phyloP scores from a whole-genome alignment of 2,797 vertebrate genomes.

The Leucoraja ocellata region DNA sequence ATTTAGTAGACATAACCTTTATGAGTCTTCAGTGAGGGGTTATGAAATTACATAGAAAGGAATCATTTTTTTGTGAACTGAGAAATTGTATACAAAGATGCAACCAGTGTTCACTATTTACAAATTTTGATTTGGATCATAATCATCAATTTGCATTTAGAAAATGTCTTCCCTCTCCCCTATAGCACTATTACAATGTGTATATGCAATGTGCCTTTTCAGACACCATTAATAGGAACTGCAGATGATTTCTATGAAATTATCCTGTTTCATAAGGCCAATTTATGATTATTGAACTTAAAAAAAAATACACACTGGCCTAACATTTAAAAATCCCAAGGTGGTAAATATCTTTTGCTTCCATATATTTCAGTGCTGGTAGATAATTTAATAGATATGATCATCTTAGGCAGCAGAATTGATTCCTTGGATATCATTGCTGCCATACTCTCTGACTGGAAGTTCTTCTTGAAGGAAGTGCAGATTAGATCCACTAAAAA shows the following conservation, averaged over 20 bases:
- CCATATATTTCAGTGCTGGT: neutral
- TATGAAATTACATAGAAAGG: neutral
- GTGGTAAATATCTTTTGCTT: neutral
- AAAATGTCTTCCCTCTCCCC: neutral
- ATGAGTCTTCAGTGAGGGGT: neutral
- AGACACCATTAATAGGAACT: neutral
- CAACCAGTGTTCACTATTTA: neutral
- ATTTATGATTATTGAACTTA: too few relatives aligned
- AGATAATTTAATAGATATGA: neutral
- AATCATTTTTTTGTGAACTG: neutral
- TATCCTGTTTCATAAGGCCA: neutral
- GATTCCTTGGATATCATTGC: neutral
- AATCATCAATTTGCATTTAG: neutral
- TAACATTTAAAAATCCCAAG: neutral
- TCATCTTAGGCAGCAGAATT: neutral
- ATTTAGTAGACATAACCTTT: neutral
- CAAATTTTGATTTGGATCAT: neutral
- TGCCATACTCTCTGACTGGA: neutral
- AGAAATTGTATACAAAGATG: neutral
- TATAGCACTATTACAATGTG: neutral
- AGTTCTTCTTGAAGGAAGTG: neutral
- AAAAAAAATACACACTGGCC: neutral
- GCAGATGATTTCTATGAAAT: neutral
- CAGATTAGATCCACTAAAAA: neutral
- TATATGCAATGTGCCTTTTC: neutral